Conservation (phyloP, 2,888 invertebrate species). For the Nephrotoma guestfalica region DNA sequence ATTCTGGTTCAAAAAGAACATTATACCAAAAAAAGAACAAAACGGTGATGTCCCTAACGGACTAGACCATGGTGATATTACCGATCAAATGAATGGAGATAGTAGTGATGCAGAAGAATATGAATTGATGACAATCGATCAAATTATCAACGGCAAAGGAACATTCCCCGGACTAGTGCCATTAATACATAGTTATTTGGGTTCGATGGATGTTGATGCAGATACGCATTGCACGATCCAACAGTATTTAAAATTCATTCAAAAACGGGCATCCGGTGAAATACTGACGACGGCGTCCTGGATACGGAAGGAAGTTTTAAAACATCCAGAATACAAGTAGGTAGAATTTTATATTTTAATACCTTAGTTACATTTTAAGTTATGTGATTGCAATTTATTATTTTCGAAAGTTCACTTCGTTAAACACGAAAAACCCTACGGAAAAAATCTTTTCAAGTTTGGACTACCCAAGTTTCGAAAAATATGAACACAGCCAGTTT, state of each 20-base stretch:
- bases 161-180: slow-evolving; percentile 91
- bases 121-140: slow-evolving; percentile 77
- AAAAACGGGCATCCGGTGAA: slow-evolving; percentile 74
- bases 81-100: slow-evolving; percentile 11
- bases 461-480: too few relatives aligned
- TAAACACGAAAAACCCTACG: too few relatives aligned
- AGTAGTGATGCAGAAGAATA: slow-evolving; percentile 37
- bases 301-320: slow-evolving; percentile 79
- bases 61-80: slow-evolving; percentile 14
- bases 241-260: slow-evolving; percentile 89
- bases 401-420: too few relatives aligned
- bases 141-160: slow-evolving; percentile 93
- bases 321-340: slow-evolving; percentile 83
- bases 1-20: slow-evolving; percentile 88
- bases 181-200: slow-evolving; percentile 84
- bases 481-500: too few relatives aligned
- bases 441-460: too few relatives aligned
- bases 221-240: slow-evolving; percentile 96
- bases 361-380: too few relatives aligned
- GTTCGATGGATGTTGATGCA: slow-evolving; percentile 93
- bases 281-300: slow-evolving; percentile 87
- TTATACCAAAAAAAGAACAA: slow-evolving; percentile 30
- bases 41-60: slow-evolving; percentile 25
- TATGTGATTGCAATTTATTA: too few relatives aligned
- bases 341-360: slow-evolving; percentile 17